Evolutionary conservation across 2,797 vertebrate genomes (phyloP).

Genomic region (Scolopax bukidnonensis): DNA sequence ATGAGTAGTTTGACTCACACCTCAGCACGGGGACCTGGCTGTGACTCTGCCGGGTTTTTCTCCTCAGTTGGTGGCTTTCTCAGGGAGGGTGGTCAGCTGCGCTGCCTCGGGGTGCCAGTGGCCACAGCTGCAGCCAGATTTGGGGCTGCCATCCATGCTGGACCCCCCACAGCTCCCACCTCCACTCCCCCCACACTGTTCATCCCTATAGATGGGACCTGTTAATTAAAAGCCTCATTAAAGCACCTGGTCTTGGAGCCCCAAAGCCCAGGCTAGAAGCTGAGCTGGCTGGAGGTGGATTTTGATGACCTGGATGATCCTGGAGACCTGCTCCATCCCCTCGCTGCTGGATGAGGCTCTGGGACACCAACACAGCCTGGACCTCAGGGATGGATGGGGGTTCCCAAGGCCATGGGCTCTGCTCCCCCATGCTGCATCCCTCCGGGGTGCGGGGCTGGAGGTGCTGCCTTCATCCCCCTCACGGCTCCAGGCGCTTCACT

Average conservation of each 20-base stretch:
- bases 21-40: rapidly evolving
- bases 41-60: background rate
- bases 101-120: background rate
- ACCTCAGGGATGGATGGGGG: rapidly evolving
- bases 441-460: background rate
- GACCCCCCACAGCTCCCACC: background rate
- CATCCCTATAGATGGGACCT: rapidly evolving
- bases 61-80: rapidly evolving
- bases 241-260: background rate
- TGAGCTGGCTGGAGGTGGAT: rapidly evolving
- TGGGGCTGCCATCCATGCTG: background rate
- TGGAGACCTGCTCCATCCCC: background rate
- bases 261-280: background rate
- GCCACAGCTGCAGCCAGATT: rapidly evolving
- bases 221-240: background rate
- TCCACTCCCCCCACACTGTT: rapidly evolving
- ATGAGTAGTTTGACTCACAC: background rate
- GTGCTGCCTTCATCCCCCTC: rapidly evolving
- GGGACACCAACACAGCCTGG: background rate
- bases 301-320: background rate
- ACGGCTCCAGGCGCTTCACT: rapidly evolving
- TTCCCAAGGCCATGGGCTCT: background rate
- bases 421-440: rapidly evolving
- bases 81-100: background rate
- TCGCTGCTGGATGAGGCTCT: background rate